phyloP scores from a whole-genome alignment of 2,888 invertebrate species.

The Eupithecia subumbrata region DNA sequence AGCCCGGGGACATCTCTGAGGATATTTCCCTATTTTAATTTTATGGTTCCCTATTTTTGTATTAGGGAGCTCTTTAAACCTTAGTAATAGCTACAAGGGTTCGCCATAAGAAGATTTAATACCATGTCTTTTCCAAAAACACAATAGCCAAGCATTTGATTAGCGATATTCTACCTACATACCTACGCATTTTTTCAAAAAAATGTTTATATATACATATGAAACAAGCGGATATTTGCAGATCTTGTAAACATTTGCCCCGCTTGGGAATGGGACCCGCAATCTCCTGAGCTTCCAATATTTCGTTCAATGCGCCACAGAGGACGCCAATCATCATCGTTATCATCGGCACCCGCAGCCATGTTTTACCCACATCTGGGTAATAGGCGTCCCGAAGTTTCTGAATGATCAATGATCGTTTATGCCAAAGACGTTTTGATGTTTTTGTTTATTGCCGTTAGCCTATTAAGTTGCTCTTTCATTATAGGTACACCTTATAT shows the following conservation, averaged over 20 bases:
- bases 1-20: constrained; percentile 21
- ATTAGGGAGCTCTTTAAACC: neutral
- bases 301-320: neutral
- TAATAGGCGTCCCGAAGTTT: neutral
- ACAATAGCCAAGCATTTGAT: neutral
- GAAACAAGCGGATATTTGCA: neutral
- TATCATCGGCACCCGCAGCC: neutral
- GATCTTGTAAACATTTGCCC: neutral
- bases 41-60: constrained; percentile 2
- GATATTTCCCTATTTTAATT: constrained; percentile 18
- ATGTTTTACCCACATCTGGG: neutral
- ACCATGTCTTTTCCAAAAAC: neutral
- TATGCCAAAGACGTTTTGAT: neutral
- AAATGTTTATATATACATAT: neutral
- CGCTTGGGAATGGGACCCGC: neutral
- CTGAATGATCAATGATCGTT: too few species aligned
- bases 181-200: neutral
- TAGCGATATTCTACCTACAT: neutral
- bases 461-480: too few species aligned
- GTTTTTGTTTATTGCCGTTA: neutral
- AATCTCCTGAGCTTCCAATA: neutral
- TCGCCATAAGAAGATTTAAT: neutral
- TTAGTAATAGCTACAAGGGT: neutral
- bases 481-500: too few species aligned
- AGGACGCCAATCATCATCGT: neutral